Evolutionary conservation across 2,888 invertebrate species (phyloP).

Genomic region (Corbicula japonica): DNA sequence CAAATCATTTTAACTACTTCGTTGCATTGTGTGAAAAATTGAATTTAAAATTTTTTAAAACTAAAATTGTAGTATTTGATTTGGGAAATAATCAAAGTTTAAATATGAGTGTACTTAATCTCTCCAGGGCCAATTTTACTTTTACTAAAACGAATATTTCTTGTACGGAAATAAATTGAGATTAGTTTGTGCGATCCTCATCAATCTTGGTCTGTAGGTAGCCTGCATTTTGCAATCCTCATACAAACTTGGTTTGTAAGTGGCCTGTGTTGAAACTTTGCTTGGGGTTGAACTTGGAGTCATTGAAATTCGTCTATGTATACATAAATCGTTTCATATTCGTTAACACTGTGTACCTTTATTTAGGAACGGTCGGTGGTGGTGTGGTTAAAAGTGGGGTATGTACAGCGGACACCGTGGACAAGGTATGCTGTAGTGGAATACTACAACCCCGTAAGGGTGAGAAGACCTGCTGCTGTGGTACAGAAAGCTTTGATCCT

Average conservation of each 20-base stretch:
- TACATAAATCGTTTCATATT: not conserved
- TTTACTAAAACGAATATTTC: too few relatives aligned
- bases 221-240: not conserved
- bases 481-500: slow-evolving; percentile 20
- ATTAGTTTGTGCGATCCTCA: too few relatives aligned
- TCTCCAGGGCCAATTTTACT: too few relatives aligned
- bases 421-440: slow-evolving; percentile 24
- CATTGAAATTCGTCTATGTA: not conserved
- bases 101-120: too few relatives aligned
- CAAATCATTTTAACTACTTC: too few relatives aligned
- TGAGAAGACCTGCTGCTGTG: slow-evolving; percentile 32
- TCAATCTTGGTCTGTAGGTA: too few relatives aligned
- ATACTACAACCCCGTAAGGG: slow-evolving; percentile 8
- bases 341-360: not conserved
- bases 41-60: too few relatives aligned
- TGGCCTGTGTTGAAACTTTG: not conserved
- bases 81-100: too few relatives aligned
- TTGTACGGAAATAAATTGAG: too few relatives aligned
- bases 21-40: too few relatives aligned
- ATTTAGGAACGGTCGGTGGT: not conserved
- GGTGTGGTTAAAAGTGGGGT: not conserved
- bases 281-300: not conserved
- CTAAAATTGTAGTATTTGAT: too few relatives aligned
- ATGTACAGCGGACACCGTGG: not conserved
- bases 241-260: not conserved